Percentiles rank a stretch among this genome's conserved stretches.
Conservation (phyloP, 1,140 invertebrate species). For the Dinothrombium tinctorium region DNA sequence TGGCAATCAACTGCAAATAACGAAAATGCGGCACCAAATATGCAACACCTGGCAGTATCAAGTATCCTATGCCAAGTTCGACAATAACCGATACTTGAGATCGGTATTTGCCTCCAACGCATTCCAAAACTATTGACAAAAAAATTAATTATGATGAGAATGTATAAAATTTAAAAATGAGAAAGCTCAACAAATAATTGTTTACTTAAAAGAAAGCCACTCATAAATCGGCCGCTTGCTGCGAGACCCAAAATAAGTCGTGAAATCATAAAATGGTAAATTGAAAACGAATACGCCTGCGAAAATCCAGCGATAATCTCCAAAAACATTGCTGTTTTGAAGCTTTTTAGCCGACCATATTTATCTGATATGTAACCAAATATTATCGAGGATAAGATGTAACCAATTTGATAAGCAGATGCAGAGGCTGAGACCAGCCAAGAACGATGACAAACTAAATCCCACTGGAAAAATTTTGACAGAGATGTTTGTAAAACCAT, state of each 20-base stretch:
- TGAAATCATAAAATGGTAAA: slow-evolving; percentile 6
- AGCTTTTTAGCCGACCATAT: slow-evolving; percentile 19
- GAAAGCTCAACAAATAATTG: neutral
- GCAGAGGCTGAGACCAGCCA: neutral
- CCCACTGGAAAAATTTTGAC: neutral
- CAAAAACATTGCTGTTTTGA: slow-evolving; percentile 12
- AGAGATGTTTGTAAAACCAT: too few relatives aligned
- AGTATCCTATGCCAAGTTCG: neutral
- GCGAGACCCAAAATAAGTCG: slow-evolving; percentile 3
- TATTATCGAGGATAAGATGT: slow-evolving; percentile 37
- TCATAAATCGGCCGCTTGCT: neutral
- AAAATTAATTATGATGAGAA: too few relatives aligned
- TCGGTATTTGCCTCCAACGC: neutral
- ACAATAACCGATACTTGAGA: neutral
- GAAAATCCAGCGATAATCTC: slow-evolving; percentile 3
- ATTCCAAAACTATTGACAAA: slow-evolving; percentile 2
- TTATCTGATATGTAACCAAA: slow-evolving; percentile 62
- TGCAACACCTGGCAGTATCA: neutral
- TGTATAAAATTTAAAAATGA: too few relatives aligned
- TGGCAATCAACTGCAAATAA: slow-evolving; percentile 43
- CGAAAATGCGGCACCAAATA: slow-evolving; percentile 2
- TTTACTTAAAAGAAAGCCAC: slow-evolving; percentile 6
- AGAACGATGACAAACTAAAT: slow-evolving; percentile 1
- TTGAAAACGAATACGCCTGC: slow-evolving; percentile 1
- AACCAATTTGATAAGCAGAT: slow-evolving; percentile 37